These are phyloP conservation scores for Mesaphorura yosii DNA, from an alignment of 1,140 invertebrate species.

Conservation along the genomic window DNA sequence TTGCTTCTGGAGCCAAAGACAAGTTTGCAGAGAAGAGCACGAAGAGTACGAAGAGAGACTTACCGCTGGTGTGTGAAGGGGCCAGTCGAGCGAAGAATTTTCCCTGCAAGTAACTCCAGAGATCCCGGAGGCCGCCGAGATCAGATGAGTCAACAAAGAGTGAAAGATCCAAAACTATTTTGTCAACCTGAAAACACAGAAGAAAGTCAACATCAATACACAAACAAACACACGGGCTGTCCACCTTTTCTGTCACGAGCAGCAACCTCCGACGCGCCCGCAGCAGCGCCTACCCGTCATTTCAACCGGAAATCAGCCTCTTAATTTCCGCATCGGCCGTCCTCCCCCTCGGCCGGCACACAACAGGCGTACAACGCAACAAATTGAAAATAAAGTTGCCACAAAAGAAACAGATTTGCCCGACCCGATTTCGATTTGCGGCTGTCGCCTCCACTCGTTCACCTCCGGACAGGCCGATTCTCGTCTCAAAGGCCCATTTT, in stretches of 20 bases:
- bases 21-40: no score
- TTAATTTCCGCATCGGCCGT: conserved; percentile 1
- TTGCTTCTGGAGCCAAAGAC: no score
- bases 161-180: conserved; percentile 27
- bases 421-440: no score
- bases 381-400: no score
- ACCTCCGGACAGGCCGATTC: no score
- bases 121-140: conserved; percentile 27
- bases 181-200: conserved; percentile 24
- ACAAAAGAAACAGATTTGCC: no score
- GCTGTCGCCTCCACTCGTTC: no score
- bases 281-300: not conserved
- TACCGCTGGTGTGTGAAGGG: conserved; percentile 24
- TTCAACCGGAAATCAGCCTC: conserved; percentile 1
- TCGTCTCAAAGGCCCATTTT: no score
- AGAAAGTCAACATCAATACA: conserved; percentile 13
- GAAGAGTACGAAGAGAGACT: no score
- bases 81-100: conserved; percentile 29
- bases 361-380: no score
- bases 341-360: no score
- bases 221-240: not conserved
- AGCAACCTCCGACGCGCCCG: no score
- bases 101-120: conserved; percentile 31
- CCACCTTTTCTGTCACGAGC: not conserved
- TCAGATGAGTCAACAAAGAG: conserved; percentile 31